These are phyloP conservation scores for Oryzias sinensis DNA, from an alignment of 2,797 vertebrate genomes.

Conservation along the genomic window DNA sequence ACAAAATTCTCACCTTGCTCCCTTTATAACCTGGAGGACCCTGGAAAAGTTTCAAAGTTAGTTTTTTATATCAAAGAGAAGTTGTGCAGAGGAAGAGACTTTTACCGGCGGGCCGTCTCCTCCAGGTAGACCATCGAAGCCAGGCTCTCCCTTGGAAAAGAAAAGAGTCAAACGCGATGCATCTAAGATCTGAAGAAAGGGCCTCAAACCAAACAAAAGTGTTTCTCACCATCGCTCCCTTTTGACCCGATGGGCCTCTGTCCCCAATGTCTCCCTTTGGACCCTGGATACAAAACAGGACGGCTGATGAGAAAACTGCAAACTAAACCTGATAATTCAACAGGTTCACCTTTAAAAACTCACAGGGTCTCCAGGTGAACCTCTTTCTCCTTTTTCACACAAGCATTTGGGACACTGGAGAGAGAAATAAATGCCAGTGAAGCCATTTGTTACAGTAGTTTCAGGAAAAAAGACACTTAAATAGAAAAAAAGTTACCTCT, in stretches of 20 bases:
- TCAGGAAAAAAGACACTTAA: background rate
- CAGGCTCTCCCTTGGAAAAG: slow-evolving; percentile 76
- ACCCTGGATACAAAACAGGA: slow-evolving; percentile 59
- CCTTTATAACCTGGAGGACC: slow-evolving; percentile 84
- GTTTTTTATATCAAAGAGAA: background rate
- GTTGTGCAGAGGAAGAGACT: background rate
- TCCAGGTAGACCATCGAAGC: slow-evolving; percentile 78
- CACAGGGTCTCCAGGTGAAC: slow-evolving; percentile 80
- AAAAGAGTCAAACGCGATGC: background rate
- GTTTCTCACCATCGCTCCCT: slow-evolving; percentile 62
- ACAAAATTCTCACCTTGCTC: slow-evolving; percentile 76
- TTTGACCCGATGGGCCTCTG: slow-evolving; percentile 58
- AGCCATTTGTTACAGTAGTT: background rate
- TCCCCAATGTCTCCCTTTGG: slow-evolving; percentile 74
- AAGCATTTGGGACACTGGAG: slow-evolving; percentile 82
- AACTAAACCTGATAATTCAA: background rate
- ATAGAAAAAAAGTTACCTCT: slow-evolving; percentile 66
- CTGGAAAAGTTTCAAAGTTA: slow-evolving; percentile 58
- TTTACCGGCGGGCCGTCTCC: slow-evolving; percentile 79
- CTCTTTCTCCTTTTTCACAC: slow-evolving; percentile 84
- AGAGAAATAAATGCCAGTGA: background rate
- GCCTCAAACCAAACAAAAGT: background rate
- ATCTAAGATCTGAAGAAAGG: slow-evolving; percentile 1
- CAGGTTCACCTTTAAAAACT: slow-evolving; percentile 58
- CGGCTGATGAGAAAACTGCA: background rate